These are phyloP conservation scores for Sapayoa aenigma DNA, from an alignment of 2,113 vertebrate species.

Conservation along the genomic window DNA sequence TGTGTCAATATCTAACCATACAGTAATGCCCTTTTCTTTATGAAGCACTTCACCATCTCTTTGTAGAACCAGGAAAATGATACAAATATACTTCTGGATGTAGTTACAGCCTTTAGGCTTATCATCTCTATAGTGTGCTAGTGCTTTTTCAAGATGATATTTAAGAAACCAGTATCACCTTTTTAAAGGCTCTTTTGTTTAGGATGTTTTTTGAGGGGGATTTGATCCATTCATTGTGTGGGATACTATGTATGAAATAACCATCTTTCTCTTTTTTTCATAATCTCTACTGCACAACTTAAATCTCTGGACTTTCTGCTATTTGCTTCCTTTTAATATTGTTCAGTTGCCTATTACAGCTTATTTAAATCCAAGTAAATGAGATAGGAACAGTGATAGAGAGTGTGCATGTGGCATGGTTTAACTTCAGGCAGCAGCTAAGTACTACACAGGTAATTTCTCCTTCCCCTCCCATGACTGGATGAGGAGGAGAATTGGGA, in stretches of 20 bases:
- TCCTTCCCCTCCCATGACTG: not conserved
- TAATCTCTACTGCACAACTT: not conserved
- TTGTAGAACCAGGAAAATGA: not conserved
- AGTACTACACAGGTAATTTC: not conserved
- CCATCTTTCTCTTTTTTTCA: not conserved
- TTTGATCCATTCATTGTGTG: not conserved
- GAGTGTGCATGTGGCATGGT: fast-evolving
- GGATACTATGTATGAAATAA: not conserved
- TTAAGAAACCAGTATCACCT: not conserved
- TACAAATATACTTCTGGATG: not conserved
- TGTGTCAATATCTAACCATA: not conserved
- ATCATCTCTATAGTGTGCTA: not conserved
- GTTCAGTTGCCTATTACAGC: not conserved
- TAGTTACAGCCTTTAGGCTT: not conserved
- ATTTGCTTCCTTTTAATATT: not conserved
- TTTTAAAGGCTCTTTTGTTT: not conserved
- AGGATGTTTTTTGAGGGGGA: not conserved
- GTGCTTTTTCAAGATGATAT: not conserved
- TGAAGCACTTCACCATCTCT: not conserved
- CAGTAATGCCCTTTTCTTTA: not conserved
- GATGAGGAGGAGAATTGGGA: not conserved
- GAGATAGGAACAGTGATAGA: not conserved
- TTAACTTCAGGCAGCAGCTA: not conserved
- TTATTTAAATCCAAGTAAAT: not conserved
- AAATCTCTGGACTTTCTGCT: not conserved